Conservation (phyloP, 64 coral and sea anemone species). For the Actinia tenebrosa region DNA sequence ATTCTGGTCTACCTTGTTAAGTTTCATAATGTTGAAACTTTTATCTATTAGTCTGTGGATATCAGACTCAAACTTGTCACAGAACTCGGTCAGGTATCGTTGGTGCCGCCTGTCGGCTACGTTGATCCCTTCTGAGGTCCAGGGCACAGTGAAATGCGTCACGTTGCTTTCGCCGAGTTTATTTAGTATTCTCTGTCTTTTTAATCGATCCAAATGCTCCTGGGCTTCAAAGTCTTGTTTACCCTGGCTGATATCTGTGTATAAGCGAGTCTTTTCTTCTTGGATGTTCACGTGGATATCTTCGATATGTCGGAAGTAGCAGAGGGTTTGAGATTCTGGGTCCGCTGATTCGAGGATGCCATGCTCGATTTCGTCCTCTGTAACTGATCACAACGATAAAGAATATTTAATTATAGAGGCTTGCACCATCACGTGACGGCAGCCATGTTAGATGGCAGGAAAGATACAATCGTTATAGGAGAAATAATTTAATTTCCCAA, state of each 20-base stretch:
- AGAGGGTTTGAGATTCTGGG: constrained; percentile 65
- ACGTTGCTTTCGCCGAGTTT: constrained; percentile 64
- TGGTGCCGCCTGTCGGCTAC: constrained; percentile 62
- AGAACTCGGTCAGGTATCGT: constrained; percentile 57
- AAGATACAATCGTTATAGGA: too few relatives aligned
- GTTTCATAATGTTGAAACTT: constrained; percentile 37
- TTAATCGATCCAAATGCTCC: constrained; percentile 42
- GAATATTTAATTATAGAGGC: not conserved
- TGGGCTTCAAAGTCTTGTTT: constrained; percentile 72
- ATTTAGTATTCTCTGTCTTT: constrained; percentile 56
- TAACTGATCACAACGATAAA: constrained; percentile 45
- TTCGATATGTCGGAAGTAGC: constrained; percentile 73
- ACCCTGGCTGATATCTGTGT: constrained; percentile 56
- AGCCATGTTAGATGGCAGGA: too few relatives aligned
- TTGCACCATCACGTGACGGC: too few relatives aligned
- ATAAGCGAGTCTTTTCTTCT: constrained; percentile 44
- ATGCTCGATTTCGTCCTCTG: constrained; percentile 76
- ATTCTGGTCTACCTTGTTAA: constrained; percentile 38
- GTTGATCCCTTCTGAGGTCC: constrained; percentile 76
- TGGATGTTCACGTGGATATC: constrained; percentile 71
- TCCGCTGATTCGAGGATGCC: constrained; percentile 64
- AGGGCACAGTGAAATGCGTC: constrained; percentile 59
- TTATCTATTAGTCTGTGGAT: constrained; percentile 57
- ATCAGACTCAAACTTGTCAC: constrained; percentile 66
- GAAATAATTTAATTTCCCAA: too few relatives aligned